phyloP scores from a whole-genome alignment of 2,113 vertebrate species.

The Ciconia stormi region DNA sequence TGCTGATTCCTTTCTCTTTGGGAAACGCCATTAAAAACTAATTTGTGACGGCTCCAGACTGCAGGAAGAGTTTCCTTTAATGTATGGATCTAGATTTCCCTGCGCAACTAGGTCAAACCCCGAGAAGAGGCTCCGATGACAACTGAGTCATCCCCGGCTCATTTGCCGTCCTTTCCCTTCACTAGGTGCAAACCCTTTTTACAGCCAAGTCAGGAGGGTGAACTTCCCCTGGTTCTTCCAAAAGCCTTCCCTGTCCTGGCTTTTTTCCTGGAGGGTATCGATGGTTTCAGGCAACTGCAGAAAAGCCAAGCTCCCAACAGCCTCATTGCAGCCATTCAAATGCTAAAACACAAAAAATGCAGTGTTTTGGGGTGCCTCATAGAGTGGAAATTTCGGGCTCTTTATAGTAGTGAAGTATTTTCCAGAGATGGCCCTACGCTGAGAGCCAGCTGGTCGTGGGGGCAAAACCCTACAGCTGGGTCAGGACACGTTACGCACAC shows the following conservation, averaged over 20 bases:
- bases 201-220: not conserved
- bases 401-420: not conserved
- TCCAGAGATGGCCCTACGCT: not conserved
- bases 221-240: not conserved
- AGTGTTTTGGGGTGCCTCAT: not conserved
- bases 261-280: not conserved
- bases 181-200: not conserved
- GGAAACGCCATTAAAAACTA: not conserved
- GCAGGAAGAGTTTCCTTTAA: not conserved
- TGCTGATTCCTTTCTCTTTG: not conserved
- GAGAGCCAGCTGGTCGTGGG: not conserved
- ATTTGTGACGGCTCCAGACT: not conserved
- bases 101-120: conserved; percentile 11
- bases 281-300: not conserved
- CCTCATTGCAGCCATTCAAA: not conserved
- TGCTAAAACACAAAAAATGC: not conserved
- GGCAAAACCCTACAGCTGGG: not conserved
- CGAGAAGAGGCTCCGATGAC: not conserved
- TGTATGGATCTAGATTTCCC: conserved; percentile 4
- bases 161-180: not conserved
- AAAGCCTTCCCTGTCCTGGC: not conserved
- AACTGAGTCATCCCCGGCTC: not conserved
- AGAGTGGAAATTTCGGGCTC: not conserved
- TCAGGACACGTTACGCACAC: not conserved
- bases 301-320: not conserved